Evolutionary conservation across 2,797 vertebrate species (phyloP), one percentile per base, ranked within the genome.

Genomic region (Leuciscus waleckii): DNA sequence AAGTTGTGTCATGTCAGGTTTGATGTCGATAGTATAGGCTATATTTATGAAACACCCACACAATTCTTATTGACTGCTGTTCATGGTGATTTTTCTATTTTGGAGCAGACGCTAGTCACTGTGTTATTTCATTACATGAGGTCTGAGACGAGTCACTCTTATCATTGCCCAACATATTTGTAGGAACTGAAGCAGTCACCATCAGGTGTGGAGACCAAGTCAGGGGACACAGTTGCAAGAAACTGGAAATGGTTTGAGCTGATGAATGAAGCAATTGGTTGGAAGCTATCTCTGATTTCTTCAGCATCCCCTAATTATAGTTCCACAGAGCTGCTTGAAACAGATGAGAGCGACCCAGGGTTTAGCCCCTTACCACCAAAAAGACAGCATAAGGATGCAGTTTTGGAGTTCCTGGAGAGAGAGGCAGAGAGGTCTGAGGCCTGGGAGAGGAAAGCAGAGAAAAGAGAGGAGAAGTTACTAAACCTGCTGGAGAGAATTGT

Each of bases 381-480:
- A 29, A 29, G 61, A 5, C 61, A 63, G 5, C 2, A 1, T 29
- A 29, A 63, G 13, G 61, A 63, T 63, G 5, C 26, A 63, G 5
- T 63, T 63, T 63, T 63, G 26, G 61, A 63, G 26, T 63, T 63
- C 58, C 61, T 63, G 26, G 61, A 63, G 61, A 29, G 58, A 63
- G 61, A 63, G 5, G 61, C 13, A 29, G 61, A 63, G 61, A 29
- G 26, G 61, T 7, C 13, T 29, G 61, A 29, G 61, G 61, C 61
- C 61, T 29, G 61, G 61, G 61, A 63, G 13, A 63, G 26, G 61
- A 63, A 26, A 63, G 26, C 11, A 29, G 61, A 63, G 5, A 26
- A 29, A 63, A 63, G 58, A 61, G 58, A 63, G 58, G 26, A 63
- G 29, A 63, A 29, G 26, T 29, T 63, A 63, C 13, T 63, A 16